Evolutionary conservation across 2,888 invertebrate genomes (phyloP), one percentile per base, ranked within the genome.

Genomic region (Dynastes grantii): DNA sequence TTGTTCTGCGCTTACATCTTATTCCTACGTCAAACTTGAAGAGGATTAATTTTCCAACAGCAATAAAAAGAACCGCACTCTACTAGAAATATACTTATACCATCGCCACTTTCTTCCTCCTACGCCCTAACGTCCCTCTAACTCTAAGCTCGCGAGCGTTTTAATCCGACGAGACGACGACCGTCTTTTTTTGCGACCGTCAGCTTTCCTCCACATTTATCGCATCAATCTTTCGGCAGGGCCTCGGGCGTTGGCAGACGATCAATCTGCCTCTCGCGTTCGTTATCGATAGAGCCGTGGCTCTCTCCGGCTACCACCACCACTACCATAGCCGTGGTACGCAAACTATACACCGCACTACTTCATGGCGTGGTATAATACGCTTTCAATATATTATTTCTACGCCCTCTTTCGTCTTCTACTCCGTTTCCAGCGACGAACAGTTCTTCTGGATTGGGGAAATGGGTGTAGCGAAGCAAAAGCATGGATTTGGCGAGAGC

Each of bases 141-240:
- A 13, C 1, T 51, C 51, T 53, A 53, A 53, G 45, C 45, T 45
- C 45, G 45, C 45, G 45, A 45, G 8, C 55, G 55, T 73, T 73
- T 73, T 55, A 73, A 73, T 73, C 73, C 55, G 13, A 55, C 16
- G 70, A 45, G 45, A 45, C 45, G 45, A 8, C 45, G 45, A 45
- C 45, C 45, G 45, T 45, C 45, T 45, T 45, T 45, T 77, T 78
- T 78, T 78, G 77, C 51, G 64, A 37, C 63, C 77, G 78, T 76
- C 78, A 53, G 45, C 76, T 79, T 78, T 76, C 80, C 80, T 83
- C 82, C 84, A 79, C 82, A 82, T 84, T 84, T 85, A 84, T 84
- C 85, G 84, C 85, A 86, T 86, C 86, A 85, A 87, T 86, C 87
- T 87, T 85, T 81, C 82, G 82, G 58, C 5, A 82, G 82, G 29